These are phyloP conservation scores for Araneus ventricosus DNA, from an alignment of 1,140 invertebrate genomes.

Conservation along the genomic window DNA sequence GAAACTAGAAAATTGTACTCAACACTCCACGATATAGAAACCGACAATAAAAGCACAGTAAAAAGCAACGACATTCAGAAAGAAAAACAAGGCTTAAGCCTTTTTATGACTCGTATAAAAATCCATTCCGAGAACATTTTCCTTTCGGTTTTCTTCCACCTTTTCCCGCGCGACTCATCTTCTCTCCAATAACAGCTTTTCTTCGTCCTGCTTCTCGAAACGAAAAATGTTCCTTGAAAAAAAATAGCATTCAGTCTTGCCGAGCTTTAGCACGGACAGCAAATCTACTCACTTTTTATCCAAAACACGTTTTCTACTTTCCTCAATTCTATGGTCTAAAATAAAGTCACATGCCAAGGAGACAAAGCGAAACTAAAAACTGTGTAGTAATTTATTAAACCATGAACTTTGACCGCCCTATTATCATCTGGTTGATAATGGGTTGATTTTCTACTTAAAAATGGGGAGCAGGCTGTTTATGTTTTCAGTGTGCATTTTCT, in stretches of 20 bases:
- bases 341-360: background rate
- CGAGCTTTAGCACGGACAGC: background rate
- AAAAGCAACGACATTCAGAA: constrained; percentile 12
- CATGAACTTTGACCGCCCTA: background rate
- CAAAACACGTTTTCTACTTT: background rate
- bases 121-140: constrained; percentile 47
- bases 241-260: background rate
- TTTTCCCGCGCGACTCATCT: constrained; percentile 48
- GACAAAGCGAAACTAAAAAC: background rate
- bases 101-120: constrained; percentile 32
- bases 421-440: background rate
- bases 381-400: background rate
- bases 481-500: too few relatives aligned
- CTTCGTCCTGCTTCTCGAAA: background rate
- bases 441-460: background rate
- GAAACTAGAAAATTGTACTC: too few relatives aligned
- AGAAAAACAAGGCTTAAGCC: constrained; percentile 32
- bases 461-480: too few relatives aligned
- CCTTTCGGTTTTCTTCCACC: constrained; percentile 26
- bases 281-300: background rate
- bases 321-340: background rate
- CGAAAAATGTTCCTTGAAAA: background rate
- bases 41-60: background rate
- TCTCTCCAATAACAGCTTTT: constrained; percentile 37
- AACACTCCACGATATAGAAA: background rate